phyloP scores from a whole-genome alignment of 2,888 invertebrate species.

The Ernsta delagoae region DNA sequence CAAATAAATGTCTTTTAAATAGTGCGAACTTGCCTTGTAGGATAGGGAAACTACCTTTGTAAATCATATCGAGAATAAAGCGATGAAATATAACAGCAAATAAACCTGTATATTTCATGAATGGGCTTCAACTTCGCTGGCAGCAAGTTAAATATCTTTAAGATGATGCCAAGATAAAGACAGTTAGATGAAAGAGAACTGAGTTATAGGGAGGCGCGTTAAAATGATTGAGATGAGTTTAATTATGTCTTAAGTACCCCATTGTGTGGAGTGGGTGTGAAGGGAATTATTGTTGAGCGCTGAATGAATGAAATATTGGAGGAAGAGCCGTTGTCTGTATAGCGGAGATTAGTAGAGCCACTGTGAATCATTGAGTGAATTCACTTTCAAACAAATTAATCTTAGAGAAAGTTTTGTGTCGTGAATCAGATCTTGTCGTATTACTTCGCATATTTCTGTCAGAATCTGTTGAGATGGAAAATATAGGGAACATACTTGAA shows the following conservation, averaged over 20 bases:
- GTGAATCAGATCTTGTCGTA: neutral
- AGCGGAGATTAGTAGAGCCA: constrained; percentile 24
- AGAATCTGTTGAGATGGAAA: too few species aligned
- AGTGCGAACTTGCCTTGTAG: too few species aligned
- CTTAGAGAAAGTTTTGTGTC: neutral
- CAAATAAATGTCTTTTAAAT: neutral
- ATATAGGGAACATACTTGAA: too few species aligned
- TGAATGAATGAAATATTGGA: constrained; percentile 37
- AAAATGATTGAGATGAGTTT: constrained; percentile 42
- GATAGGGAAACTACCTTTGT: too few species aligned
- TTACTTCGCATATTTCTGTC: too few species aligned
- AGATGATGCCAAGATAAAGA: constrained; percentile 37
- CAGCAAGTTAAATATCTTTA: constrained; percentile 1
- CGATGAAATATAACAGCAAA: neutral
- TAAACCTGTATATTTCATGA: neutral
- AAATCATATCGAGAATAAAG: neutral
- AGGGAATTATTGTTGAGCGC: constrained; percentile 34
- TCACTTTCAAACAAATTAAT: constrained; percentile 2
- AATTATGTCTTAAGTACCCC: constrained; percentile 40
- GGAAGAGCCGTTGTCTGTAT: constrained; percentile 22
- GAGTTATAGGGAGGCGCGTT: constrained; percentile 40
- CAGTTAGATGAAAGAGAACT: constrained; percentile 28
- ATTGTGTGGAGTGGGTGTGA: constrained; percentile 36
- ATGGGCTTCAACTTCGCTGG: constrained; percentile 1
- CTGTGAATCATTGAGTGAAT: constrained; percentile 23